Percentiles rank a stretch among this genome's conserved stretches.
Conservation (phyloP, 2,113 vertebrate species). For the Podocnemis expansa region DNA sequence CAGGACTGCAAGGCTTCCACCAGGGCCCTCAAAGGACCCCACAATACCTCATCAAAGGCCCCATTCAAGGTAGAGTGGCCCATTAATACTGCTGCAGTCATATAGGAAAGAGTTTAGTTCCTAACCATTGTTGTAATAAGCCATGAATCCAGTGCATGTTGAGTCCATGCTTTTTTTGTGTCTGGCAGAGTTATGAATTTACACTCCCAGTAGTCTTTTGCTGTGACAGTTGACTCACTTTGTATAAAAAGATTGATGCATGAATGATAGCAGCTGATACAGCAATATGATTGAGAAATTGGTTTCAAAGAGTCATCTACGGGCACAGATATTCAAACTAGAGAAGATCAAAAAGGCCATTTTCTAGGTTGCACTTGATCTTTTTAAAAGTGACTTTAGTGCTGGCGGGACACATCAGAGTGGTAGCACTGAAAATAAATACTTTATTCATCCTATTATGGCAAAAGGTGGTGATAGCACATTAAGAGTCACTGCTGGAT, state of each 20-base stretch:
- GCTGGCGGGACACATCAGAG: background rate
- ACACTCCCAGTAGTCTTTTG: no score
- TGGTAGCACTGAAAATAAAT: slow-evolving; percentile 6
- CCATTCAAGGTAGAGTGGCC: no score
- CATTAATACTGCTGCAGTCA: background rate
- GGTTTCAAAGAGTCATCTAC: background rate
- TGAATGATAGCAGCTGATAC: background rate
- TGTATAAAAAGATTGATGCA: background rate
- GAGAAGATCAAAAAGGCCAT: slow-evolving; percentile 31
- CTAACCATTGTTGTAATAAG: no score
- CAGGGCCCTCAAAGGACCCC: no score
- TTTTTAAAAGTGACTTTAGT: background rate
- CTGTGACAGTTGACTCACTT: no score
- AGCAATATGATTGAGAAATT: background rate
- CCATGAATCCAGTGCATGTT: no score
- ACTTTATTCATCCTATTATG: background rate
- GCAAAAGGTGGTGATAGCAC: background rate
- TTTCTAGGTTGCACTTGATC: slow-evolving; percentile 3
- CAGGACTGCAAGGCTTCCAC: background rate
- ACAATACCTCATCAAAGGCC: no score
- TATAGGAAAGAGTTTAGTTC: no score
- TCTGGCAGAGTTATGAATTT: no score
- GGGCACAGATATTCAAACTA: slow-evolving; percentile 53
- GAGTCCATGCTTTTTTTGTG: no score
- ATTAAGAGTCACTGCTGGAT: background rate